A percentile compares a stretch with the other conserved stretches of the same genome.
Evolutionary conservation across 1,140 invertebrate genomes (phyloP).

Genomic region (Meteorus sp.): DNA sequence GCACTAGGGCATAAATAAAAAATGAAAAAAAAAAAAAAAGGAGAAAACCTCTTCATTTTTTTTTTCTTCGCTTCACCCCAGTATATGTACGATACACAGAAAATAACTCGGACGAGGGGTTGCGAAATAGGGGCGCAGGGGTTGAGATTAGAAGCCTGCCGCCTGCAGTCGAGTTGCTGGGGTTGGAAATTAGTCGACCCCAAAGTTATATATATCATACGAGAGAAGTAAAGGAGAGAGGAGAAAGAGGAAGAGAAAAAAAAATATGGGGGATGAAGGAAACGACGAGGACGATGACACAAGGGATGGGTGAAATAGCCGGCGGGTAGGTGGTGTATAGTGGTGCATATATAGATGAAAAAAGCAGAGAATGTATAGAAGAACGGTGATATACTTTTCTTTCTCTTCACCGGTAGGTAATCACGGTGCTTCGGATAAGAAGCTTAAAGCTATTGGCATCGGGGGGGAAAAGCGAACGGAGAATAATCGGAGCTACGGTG

Average conservation of each 20-base stretch:
- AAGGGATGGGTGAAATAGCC: slow-evolving; percentile 21
- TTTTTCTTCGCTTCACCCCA: not conserved
- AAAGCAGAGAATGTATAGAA: slow-evolving; percentile 12
- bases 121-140: slow-evolving; percentile 2
- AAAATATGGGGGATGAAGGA: slow-evolving; percentile 5
- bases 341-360: not conserved
- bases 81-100: too few relatives aligned
- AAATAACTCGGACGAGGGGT: too few relatives aligned
- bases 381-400: too few relatives aligned
- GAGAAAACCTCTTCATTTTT: not conserved
- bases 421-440: slow-evolving; percentile 34
- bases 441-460: slow-evolving; percentile 21
- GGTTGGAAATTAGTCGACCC: slow-evolving; percentile 26
- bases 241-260: slow-evolving; percentile 9
- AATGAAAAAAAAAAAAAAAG: too few relatives aligned
- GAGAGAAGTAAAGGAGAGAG: too few relatives aligned
- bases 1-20: too few relatives aligned
- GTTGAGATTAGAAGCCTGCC: slow-evolving; percentile 27
- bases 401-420: too few relatives aligned
- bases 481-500: slow-evolving; percentile 21
- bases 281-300: too few relatives aligned
- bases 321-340: too few relatives aligned
- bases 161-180: slow-evolving; percentile 26
- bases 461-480: slow-evolving; percentile 18
- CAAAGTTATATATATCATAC: too few relatives aligned